Evolutionary conservation across 2,888 invertebrate species (phyloP).

Genomic region (Artemia sinica): DNA sequence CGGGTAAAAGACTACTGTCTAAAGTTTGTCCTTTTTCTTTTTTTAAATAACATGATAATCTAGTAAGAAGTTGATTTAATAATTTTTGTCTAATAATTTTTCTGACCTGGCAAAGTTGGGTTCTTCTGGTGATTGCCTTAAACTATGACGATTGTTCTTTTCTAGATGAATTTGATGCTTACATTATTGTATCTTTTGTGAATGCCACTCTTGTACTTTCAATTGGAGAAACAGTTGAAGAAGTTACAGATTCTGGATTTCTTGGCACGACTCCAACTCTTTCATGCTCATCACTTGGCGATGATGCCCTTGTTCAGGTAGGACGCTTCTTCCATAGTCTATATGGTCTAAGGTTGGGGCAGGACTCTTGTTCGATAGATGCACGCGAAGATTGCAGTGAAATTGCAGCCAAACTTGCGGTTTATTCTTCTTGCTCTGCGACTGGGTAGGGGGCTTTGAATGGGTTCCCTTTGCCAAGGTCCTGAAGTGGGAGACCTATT

Average conservation of each 20-base stretch:
- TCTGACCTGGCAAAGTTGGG: not conserved
- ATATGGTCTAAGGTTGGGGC: not conserved
- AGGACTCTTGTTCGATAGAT: not conserved
- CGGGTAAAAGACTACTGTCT: not conserved
- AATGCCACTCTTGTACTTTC: constrained; percentile 94
- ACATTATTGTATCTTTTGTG: constrained; percentile 98
- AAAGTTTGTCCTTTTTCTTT: not conserved
- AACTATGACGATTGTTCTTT: constrained; percentile 22
- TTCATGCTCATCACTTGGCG: constrained; percentile 92
- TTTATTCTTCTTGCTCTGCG: not conserved
- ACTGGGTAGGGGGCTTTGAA: not conserved
- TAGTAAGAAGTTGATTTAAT: not conserved
- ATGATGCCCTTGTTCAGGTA: constrained; percentile 91
- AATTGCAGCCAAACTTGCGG: too few relatives aligned
- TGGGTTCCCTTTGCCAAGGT: not conserved
- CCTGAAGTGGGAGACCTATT: not conserved
- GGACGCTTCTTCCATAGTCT: constrained; percentile 7
- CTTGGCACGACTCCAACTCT: constrained; percentile 94
- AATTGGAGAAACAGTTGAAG: constrained; percentile 99
- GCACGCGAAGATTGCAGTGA: too few relatives aligned
- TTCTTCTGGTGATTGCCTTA: not conserved
- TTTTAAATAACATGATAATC: not conserved
- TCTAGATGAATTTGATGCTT: constrained; percentile 92
- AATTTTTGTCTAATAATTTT: not conserved
- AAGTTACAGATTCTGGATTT: constrained; percentile 98